phyloP scores from a whole-genome alignment of 2,797 vertebrate genomes.

The Typhlichthys eigenmanni region DNA sequence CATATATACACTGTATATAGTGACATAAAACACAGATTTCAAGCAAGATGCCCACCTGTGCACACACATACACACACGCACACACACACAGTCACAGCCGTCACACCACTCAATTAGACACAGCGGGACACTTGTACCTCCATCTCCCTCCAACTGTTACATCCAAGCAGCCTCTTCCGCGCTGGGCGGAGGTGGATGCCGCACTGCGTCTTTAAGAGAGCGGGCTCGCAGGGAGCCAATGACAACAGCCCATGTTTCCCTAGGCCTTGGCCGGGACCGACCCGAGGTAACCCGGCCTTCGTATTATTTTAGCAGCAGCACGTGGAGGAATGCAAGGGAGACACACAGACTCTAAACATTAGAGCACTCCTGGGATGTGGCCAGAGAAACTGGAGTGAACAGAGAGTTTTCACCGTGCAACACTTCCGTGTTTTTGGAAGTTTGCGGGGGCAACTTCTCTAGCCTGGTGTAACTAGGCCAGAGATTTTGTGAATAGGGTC shows the following conservation, averaged over 20 bases:
- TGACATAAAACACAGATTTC: neutral
- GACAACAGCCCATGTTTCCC: slow-evolving; percentile 73
- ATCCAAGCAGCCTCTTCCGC: slow-evolving; percentile 32
- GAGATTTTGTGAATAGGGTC: too few relatives aligned
- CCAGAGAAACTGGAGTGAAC: slow-evolving; percentile 14
- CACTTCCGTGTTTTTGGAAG: slow-evolving; percentile 13
- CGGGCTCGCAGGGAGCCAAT: slow-evolving; percentile 65
- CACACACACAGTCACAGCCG: slow-evolving; percentile 6
- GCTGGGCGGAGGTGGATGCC: neutral
- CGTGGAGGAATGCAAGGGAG: slow-evolving; percentile 73
- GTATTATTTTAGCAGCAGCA: slow-evolving; percentile 79
- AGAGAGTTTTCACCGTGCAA: slow-evolving; percentile 31
- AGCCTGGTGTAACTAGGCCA: too few relatives aligned
- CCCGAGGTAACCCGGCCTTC: slow-evolving; percentile 75
- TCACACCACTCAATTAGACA: neutral
- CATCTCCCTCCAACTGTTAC: slow-evolving; percentile 10
- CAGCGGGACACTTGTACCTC: slow-evolving; percentile 6
- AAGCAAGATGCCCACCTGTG: neutral
- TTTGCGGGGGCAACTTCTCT: too few relatives aligned
- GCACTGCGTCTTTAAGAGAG: slow-evolving; percentile 66
- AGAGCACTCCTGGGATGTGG: slow-evolving; percentile 63
- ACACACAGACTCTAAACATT: slow-evolving; percentile 72
- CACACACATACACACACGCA: slow-evolving; percentile 21
- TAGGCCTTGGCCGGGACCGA: slow-evolving; percentile 64
- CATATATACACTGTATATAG: neutral